Percentiles rank a stretch among this genome's conserved stretches.
Conservation (phyloP, 2,113 vertebrate species). For the Chlamydotis undulata region DNA sequence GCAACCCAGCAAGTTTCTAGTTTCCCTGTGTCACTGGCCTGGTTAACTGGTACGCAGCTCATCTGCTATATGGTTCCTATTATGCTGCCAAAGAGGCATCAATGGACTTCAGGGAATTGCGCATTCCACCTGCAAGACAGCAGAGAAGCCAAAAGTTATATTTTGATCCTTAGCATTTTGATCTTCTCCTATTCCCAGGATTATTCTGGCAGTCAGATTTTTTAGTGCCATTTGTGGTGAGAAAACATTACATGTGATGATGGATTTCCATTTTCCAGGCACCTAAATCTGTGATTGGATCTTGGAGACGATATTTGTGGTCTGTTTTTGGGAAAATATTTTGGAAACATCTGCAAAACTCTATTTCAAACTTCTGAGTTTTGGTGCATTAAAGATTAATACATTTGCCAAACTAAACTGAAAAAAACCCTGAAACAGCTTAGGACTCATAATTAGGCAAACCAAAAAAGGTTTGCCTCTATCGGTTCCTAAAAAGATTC, state of each 20-base stretch:
- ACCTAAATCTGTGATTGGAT: background rate
- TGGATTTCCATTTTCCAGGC: constrained; percentile 1
- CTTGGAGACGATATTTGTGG: background rate
- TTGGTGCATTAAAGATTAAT: background rate
- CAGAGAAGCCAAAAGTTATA: background rate
- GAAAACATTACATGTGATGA: background rate
- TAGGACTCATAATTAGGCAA: background rate
- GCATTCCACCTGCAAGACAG: background rate
- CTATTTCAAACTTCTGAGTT: background rate
- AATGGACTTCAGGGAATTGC: background rate
- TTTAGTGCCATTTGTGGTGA: background rate
- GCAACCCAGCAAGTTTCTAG: background rate
- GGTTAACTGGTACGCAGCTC: background rate
- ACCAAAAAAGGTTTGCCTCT: background rate
- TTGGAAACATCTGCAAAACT: constrained; percentile 27
- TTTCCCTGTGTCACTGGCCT: background rate
- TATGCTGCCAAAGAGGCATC: background rate
- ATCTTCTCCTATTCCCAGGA: background rate
- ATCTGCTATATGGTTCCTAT: background rate
- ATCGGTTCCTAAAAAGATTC: background rate
- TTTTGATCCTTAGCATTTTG: background rate
- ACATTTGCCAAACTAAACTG: background rate
- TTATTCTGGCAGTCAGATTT: background rate
- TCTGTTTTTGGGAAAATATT: constrained; percentile 2
- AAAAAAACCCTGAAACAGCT: background rate